Conservation (phyloP, 2,113 vertebrate genomes). For the Nycticryphes semicollaris region DNA sequence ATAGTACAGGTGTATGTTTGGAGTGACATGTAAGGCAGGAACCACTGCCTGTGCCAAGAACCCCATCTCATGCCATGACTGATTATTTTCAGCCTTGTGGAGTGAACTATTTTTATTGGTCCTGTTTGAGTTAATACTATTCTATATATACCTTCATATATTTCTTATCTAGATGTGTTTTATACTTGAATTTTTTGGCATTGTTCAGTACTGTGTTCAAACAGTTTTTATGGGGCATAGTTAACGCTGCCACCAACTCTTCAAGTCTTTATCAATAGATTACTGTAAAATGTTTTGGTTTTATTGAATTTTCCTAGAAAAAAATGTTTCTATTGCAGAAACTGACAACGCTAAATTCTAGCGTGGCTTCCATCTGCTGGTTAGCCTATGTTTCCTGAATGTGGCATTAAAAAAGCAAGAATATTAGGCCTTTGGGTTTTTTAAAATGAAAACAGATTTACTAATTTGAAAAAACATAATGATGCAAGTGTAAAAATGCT, state of each 20-base stretch:
- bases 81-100: background rate
- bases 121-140: background rate
- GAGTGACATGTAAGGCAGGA: background rate
- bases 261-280: background rate
- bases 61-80: background rate
- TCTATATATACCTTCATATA: background rate
- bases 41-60: background rate
- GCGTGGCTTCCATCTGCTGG: background rate
- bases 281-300: background rate
- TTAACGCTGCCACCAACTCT: background rate
- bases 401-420: background rate
- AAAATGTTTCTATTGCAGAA: background rate
- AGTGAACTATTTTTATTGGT: background rate
- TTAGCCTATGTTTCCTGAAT: background rate
- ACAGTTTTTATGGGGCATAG: background rate
- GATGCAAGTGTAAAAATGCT: background rate
- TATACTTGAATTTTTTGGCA: background rate
- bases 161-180: background rate
- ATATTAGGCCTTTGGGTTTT: background rate
- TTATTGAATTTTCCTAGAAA: background rate
- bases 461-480: background rate
- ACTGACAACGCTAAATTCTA: background rate
- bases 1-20: background rate
- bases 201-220: background rate
- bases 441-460: background rate